Evolutionary conservation across 35 echinoderm and acorn worm species (phyloP).

Genomic region (Ptychodera flava): DNA sequence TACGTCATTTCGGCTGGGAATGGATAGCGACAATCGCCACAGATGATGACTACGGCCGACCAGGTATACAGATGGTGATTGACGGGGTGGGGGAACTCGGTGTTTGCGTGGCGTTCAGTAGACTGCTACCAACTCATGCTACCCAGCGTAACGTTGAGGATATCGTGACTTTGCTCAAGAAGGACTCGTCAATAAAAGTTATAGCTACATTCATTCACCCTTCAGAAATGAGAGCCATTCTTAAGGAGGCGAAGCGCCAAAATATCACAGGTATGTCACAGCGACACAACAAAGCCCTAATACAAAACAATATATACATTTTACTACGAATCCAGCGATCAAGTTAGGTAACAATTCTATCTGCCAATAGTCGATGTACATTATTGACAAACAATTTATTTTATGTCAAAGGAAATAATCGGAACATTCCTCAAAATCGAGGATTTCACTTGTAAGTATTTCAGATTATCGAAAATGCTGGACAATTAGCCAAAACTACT

Average conservation of each 20-base stretch:
- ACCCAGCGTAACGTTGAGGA: not conserved
- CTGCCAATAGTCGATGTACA: no score
- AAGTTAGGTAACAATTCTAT: no score
- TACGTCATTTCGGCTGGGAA: conserved; percentile 45
- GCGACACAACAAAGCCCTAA: no score
- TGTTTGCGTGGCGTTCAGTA: conserved; percentile 47
- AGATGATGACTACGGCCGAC: conserved; percentile 61
- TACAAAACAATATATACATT: no score
- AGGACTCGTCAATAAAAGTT: not conserved
- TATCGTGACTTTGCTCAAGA: not conserved
- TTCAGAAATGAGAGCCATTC: not conserved
- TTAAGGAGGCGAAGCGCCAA: not conserved
- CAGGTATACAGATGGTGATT: conserved; percentile 33
- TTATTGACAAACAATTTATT: no score
- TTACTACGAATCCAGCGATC: no score
- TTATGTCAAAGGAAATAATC: no score
- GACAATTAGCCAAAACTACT: no score
- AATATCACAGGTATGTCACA: not conserved
- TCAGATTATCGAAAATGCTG: no score
- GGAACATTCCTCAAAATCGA: no score
- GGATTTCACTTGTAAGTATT: no score
- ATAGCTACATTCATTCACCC: not conserved
- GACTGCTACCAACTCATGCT: not conserved
- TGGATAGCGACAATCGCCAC: conserved; percentile 58
- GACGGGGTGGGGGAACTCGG: conserved; percentile 12